Evolutionary conservation across 2,113 vertebrate genomes (phyloP).

Genomic region (Bubalus kerabau): DNA sequence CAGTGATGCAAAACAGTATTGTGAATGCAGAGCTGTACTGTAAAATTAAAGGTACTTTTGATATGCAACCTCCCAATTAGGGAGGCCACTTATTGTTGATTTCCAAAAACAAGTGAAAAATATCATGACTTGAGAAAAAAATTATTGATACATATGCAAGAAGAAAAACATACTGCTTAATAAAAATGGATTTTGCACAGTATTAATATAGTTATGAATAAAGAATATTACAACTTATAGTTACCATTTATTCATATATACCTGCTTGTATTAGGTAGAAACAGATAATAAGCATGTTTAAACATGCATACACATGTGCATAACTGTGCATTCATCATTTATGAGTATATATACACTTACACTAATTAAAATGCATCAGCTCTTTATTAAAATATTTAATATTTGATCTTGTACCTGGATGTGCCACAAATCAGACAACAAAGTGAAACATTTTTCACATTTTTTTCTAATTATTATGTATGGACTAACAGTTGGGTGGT

Average conservation of each 20-base stretch:
- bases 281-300: background rate
- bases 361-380: background rate
- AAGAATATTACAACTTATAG: background rate
- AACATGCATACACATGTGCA: background rate
- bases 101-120: background rate
- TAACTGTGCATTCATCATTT: background rate
- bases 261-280: background rate
- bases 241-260: background rate
- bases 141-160: background rate
- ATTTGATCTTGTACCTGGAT: background rate
- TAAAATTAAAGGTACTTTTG: background rate
- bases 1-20: background rate
- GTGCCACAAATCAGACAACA: background rate
- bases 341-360: background rate
- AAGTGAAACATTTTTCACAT: background rate
- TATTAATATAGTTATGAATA: background rate
- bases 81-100: background rate
- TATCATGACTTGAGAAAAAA: background rate
- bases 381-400: background rate
- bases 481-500: background rate
- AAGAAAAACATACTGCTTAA: background rate
- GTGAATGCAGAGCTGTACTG: background rate
- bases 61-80: background rate
- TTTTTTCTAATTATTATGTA: background rate
- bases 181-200: background rate